Percentiles rank a stretch among this genome's conserved stretches.
Evolutionary conservation across 2,888 invertebrate genomes (phyloP).

Genomic region (Coelopa pilipes): DNA sequence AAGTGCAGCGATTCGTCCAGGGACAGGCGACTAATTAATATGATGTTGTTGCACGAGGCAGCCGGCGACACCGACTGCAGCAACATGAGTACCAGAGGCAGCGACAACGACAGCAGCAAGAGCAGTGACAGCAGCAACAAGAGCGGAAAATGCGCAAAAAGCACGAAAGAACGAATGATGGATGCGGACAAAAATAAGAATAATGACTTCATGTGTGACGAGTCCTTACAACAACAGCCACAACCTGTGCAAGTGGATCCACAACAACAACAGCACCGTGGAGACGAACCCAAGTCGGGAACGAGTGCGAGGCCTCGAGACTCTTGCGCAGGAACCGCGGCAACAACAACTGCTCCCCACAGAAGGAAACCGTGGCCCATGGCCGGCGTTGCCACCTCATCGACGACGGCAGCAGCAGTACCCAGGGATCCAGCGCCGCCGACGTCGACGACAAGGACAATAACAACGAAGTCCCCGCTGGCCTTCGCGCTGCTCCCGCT

Average conservation of each 20-base stretch:
- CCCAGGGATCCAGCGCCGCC: slow-evolving; percentile 3
- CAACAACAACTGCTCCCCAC: slow-evolving; percentile 35
- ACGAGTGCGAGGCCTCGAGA: too few relatives aligned
- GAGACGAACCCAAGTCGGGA: slow-evolving; percentile 39
- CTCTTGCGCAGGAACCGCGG: slow-evolving; percentile 39
- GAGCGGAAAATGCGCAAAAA: not conserved
- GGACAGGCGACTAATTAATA: slow-evolving; percentile 23
- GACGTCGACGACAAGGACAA: slow-evolving; percentile 29
- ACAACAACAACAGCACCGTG: slow-evolving; percentile 1
- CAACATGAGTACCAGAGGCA: slow-evolving; percentile 41
- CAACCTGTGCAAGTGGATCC: too few relatives aligned
- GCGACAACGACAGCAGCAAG: slow-evolving; percentile 37
- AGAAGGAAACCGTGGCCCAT: slow-evolving; percentile 14
- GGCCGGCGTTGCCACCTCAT: slow-evolving; percentile 35
- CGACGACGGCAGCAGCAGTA: slow-evolving; percentile 38
- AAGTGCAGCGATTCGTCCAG: slow-evolving; percentile 37
- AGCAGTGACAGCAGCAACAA: slow-evolving; percentile 36
- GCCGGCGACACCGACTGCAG: slow-evolving; percentile 32
- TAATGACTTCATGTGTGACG: not conserved
- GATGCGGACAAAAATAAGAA: not conserved
- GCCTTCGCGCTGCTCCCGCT: slow-evolving; percentile 48
- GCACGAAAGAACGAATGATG: too few relatives aligned
- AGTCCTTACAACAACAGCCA: not conserved
- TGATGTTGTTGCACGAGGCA: not conserved
- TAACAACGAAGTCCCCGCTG: slow-evolving; percentile 15